These are phyloP conservation scores for Tragelaphus strepsiceros DNA, from an alignment of 2,113 vertebrate species.

Conservation along the genomic window DNA sequence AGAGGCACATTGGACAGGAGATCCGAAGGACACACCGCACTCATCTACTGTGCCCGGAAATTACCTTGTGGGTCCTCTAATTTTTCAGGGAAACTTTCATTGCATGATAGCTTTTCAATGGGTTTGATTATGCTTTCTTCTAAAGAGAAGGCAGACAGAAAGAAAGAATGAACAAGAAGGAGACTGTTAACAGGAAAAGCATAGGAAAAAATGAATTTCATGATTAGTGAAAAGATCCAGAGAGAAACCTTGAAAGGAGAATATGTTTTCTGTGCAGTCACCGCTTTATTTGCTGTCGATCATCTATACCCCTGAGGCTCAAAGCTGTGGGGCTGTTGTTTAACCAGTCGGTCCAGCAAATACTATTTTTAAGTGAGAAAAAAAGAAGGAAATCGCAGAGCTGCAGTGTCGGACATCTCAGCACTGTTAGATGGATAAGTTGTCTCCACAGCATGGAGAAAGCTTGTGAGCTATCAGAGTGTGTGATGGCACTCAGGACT, in stretches of 20 bases:
- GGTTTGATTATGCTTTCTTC: conserved; percentile 86
- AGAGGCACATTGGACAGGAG: background rate
- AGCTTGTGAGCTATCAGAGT: background rate
- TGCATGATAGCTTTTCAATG: conserved; percentile 84
- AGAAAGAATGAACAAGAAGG: conserved; percentile 16
- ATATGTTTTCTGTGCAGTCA: background rate
- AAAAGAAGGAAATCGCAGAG: background rate
- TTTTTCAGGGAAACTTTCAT: conserved; percentile 87
- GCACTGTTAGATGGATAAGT: background rate
- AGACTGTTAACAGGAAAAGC: conserved; percentile 31
- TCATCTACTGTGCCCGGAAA: conserved; percentile 14
- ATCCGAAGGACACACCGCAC: background rate
- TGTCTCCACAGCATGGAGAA: background rate
- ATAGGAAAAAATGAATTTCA: conserved; percentile 23
- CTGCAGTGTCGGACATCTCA: background rate
- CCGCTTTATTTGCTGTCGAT: background rate
- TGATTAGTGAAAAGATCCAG: background rate
- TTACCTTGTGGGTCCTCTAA: conserved; percentile 89
- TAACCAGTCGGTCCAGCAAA: background rate
- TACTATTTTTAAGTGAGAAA: background rate
- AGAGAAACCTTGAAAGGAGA: background rate
- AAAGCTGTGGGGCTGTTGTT: background rate
- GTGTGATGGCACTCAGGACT: background rate
- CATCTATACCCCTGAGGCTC: background rate
- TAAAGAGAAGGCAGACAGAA: conserved; percentile 73